Percentiles rank a stretch among this genome's conserved stretches.
Conservation (phyloP, 2,888 invertebrate genomes). For the Blera fallax region DNA sequence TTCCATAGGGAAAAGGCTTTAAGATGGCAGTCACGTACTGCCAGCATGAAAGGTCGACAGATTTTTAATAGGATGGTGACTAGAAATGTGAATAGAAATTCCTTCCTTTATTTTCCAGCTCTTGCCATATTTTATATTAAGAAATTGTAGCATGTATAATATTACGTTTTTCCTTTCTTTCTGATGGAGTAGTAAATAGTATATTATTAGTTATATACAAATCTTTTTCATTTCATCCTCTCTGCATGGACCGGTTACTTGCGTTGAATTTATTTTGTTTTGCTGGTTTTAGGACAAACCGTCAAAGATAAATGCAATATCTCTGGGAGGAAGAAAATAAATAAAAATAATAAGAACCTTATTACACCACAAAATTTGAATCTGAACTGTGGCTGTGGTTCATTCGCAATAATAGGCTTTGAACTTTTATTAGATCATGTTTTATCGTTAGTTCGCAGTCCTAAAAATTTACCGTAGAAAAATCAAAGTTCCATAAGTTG, state of each 20-base stretch:
- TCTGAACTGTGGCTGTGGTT: neutral
- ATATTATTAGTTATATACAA: neutral
- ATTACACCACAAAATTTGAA: neutral
- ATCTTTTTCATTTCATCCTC: neutral
- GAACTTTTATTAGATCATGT: neutral
- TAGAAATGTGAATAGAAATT: constrained; percentile 50
- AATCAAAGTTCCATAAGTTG: constrained; percentile 4
- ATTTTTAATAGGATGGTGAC: constrained; percentile 63
- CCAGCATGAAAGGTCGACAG: constrained; percentile 63
- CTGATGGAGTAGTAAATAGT: neutral
- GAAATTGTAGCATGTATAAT: constrained; percentile 39
- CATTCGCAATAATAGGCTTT: neutral
- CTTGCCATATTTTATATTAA: constrained; percentile 28
- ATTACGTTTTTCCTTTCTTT: constrained; percentile 22
- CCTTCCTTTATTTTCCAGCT: constrained; percentile 16
- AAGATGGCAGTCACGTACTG: constrained; percentile 48
- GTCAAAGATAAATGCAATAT: too few relatives aligned
- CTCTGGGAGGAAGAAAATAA: neutral
- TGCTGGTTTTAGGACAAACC: neutral
- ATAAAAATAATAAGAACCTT: neutral
- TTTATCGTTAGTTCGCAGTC: neutral
- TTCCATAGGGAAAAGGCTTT: constrained; percentile 1
- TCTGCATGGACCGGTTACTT: neutral
- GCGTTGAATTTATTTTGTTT: neutral
- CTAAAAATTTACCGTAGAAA: neutral